These are phyloP conservation scores for Ectemnius lituratus DNA, from an alignment of 2,888 invertebrate genomes.

Conservation along the genomic window DNA sequence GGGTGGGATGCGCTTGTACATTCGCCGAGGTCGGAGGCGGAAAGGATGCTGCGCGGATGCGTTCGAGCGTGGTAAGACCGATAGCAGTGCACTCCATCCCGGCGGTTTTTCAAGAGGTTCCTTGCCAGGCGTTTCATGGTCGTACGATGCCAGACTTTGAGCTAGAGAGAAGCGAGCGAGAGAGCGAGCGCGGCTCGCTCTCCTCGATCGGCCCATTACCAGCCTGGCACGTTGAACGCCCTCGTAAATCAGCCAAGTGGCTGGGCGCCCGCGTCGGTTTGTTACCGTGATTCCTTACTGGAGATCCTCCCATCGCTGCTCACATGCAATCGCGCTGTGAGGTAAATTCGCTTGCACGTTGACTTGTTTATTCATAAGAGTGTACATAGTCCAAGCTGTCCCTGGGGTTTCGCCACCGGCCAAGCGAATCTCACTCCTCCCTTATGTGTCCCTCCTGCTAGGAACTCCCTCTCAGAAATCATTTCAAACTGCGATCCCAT, in stretches of 20 bases:
- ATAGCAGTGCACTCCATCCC: constrained; percentile 58
- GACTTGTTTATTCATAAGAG: constrained; percentile 35
- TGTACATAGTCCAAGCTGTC: constrained; percentile 15
- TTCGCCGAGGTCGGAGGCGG: constrained; percentile 16
- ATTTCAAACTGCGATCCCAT: constrained; percentile 17
- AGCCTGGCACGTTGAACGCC: constrained; percentile 67
- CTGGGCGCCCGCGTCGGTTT: constrained; percentile 49
- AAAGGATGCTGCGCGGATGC: constrained; percentile 59
- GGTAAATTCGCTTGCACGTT: constrained; percentile 13
- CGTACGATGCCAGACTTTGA: constrained; percentile 69
- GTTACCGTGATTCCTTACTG: constrained; percentile 51
- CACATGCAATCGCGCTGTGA: constrained; percentile 9
- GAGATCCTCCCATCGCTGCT: neutral
- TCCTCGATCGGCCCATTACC: constrained; percentile 70
- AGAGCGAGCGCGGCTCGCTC: constrained; percentile 40
- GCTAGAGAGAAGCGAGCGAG: constrained; percentile 32
- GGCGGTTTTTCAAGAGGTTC: constrained; percentile 56
- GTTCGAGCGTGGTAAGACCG: constrained; percentile 68
- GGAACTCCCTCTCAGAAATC: constrained; percentile 5
- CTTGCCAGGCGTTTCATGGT: constrained; percentile 62
- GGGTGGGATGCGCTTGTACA: neutral
- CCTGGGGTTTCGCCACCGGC: neutral
- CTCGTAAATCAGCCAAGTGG: constrained; percentile 70
- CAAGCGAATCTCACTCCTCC: constrained; percentile 24
- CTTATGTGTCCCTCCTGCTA: constrained; percentile 9